Evolutionary conservation across 2,888 invertebrate genomes (phyloP).

Genomic region (Tineola bisselliella): DNA sequence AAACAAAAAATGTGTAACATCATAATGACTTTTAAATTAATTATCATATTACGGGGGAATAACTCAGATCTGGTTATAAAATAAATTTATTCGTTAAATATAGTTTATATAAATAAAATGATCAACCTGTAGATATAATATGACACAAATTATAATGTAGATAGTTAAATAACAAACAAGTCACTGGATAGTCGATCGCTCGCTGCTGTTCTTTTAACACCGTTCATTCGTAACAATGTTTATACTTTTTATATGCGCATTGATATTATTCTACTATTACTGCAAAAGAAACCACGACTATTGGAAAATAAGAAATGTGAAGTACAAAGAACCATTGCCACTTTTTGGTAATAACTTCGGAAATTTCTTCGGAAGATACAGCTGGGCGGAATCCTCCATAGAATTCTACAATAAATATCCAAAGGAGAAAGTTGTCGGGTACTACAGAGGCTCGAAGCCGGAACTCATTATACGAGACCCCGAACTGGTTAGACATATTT

Average conservation of each 20-base stretch:
- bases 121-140: too few species aligned
- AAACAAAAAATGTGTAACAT: too few species aligned
- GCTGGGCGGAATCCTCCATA: constrained; percentile 14
- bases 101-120: too few species aligned
- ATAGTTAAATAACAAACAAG: too few species aligned
- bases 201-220: neutral
- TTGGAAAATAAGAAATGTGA: constrained; percentile 21
- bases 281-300: constrained; percentile 20
- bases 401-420: constrained; percentile 36
- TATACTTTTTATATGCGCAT: neutral
- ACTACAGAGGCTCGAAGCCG: constrained; percentile 35
- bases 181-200: neutral
- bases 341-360: constrained; percentile 16
- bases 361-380: constrained; percentile 3
- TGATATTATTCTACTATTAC: constrained; percentile 16
- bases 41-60: too few species aligned
- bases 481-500: constrained; percentile 31
- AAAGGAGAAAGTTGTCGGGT: constrained; percentile 42
- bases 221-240: neutral
- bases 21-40: too few species aligned
- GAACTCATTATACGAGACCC: constrained; percentile 39
- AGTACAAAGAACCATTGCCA: constrained; percentile 16
- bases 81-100: too few species aligned
- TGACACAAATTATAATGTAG: too few species aligned
- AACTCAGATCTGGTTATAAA: too few species aligned